These are phyloP conservation scores for Axea sp. DNA, from an alignment of 2,888 invertebrate genomes.

Conservation along the genomic window DNA sequence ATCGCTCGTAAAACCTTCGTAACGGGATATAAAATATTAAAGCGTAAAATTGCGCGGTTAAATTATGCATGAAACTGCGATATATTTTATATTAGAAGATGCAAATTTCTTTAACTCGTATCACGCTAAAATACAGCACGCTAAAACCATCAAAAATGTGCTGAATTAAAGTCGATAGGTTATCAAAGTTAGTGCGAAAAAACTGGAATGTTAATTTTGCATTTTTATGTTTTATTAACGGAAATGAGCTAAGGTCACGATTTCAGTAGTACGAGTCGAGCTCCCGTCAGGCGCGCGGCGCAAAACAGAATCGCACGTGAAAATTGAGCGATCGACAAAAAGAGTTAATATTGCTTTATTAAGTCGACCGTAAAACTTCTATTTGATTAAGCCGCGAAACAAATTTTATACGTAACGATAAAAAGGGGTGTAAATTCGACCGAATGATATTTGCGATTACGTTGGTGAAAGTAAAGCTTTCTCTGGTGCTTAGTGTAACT, in stretches of 20 bases:
- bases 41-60: conserved; percentile 35
- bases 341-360: background rate
- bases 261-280: conserved; percentile 3
- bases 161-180: conserved; percentile 29
- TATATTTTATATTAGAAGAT: conserved; percentile 43
- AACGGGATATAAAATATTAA: conserved; percentile 25
- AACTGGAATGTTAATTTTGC: conserved; percentile 6
- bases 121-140: conserved; percentile 14
- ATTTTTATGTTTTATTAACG: background rate
- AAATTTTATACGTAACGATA: conserved; percentile 8
- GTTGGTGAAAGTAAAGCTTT: background rate
- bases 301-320: background rate
- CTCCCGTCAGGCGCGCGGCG: background rate
- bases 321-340: conserved; percentile 3
- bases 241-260: too few relatives aligned
- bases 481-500: conserved; percentile 7
- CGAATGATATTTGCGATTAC: conserved; percentile 12
- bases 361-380: conserved; percentile 15
- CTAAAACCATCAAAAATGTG: conserved; percentile 19
- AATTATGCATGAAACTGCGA: conserved; percentile 44
- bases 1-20: conserved; percentile 33
- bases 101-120: conserved; percentile 23
- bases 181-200: conserved; percentile 8
- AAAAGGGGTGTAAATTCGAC: conserved; percentile 3
- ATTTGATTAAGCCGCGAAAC: conserved; percentile 12